Base-by-base conservation (phyloP, 2,797 vertebrate genomes). In the Liasis olivaceus region DNA sequence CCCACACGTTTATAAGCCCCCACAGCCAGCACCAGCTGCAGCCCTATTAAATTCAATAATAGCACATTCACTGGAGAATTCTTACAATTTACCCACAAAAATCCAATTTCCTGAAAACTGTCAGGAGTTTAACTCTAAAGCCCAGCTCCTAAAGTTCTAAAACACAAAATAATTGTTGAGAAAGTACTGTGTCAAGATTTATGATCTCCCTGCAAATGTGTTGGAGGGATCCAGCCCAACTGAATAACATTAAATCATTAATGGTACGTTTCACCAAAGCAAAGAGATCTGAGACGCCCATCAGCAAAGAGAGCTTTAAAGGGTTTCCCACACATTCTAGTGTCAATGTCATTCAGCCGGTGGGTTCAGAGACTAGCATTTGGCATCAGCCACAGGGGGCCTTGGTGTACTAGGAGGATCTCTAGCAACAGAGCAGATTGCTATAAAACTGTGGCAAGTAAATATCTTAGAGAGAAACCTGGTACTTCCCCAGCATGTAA, bases 11-110 rank as follows among this genome's bases (percentile, higher is more conserved):
- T 66, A 13, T 85, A 64, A 51, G 87, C 81, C 90, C 60, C 88
- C 64, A 60, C n/a, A 92, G 90, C 59, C 85, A 90, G 63, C 81
- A 87, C 93, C 95, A 96, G 95, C 94, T 95, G 94, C 95, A 94
- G 91, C 92, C 92, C 95, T 95, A 97, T 96, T 96, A 96, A 96
- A 88, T 64, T 93, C 84, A 94, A 93, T 58, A 85, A 93, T 94
- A 95, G 91, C 69, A 72, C 36, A 54, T 72, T 94, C 93, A 63
- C 66, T 91, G 69, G 94, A 95, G 92, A 94, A 94, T 90, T 94
- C 85, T 90, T 93, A 77, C 42, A 94, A 96, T 94, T 95, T 94
- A 95, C 90, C 93, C 88, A 91, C 92, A 95, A 93, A 96, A 96
- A 90, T 93, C 93, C 92, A 95, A 90, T 94, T 94, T 96, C 90